Conservation (phyloP, 2,797 vertebrate species). For the Gobio occitaniae region DNA sequence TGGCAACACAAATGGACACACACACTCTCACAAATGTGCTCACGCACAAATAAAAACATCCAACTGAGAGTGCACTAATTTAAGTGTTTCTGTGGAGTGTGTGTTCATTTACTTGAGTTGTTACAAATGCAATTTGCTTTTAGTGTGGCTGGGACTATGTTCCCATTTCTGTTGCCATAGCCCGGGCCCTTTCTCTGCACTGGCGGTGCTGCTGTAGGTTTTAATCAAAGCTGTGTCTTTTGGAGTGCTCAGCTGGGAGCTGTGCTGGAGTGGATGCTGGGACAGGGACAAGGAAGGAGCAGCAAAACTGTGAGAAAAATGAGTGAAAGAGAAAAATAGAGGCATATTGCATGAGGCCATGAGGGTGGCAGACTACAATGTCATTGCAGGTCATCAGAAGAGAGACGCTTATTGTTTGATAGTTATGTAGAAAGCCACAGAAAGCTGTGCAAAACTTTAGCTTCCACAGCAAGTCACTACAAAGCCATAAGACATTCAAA, state of each 20-base stretch:
- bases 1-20: slow-evolving; percentile 38
- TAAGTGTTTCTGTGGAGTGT: slow-evolving; percentile 13
- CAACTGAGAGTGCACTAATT: slow-evolving; percentile 8
- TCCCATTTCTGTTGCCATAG: slow-evolving; percentile 69
- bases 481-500: slow-evolving; percentile 34
- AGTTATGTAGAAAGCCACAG: slow-evolving; percentile 72
- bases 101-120: slow-evolving; percentile 49
- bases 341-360: slow-evolving; percentile 75
- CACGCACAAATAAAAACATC: slow-evolving; percentile 59
- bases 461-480: slow-evolving; percentile 38
- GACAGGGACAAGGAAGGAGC: slow-evolving; percentile 49
- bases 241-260: slow-evolving; percentile 81
- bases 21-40: slow-evolving; percentile 33
- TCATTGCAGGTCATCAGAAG: slow-evolving; percentile 74
- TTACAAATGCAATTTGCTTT: slow-evolving; percentile 13
- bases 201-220: slow-evolving; percentile 78
- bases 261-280: slow-evolving; percentile 60
- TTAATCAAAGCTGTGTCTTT: slow-evolving; percentile 86
- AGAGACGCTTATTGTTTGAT: slow-evolving; percentile 81
- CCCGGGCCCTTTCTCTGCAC: slow-evolving; percentile 70
- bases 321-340: slow-evolving; percentile 37
- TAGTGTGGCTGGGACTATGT: slow-evolving; percentile 70
- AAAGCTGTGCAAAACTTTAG: slow-evolving; percentile 32
- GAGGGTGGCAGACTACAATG: slow-evolving; percentile 75
- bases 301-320: slow-evolving; percentile 33